Percentiles rank a stretch among this genome's conserved stretches.
phyloP scores from a whole-genome alignment of 2,888 invertebrate species.

The Pachycephus smyrnensis region DNA sequence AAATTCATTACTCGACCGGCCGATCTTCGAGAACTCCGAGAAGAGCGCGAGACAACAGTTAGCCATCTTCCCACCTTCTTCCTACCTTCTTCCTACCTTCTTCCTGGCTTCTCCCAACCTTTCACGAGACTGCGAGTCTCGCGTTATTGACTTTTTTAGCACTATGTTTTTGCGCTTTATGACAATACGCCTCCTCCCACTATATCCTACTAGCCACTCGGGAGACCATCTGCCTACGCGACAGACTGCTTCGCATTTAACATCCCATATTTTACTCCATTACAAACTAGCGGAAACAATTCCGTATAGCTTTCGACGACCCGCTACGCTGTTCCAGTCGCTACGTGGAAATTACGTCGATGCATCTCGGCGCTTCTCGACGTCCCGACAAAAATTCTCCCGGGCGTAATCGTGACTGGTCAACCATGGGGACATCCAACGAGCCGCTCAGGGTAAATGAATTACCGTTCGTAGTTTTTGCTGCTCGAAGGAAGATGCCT shows the following conservation, averaged over 20 bases:
- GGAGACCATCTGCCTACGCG: too few relatives aligned
- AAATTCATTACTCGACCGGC: slow-evolving; percentile 3
- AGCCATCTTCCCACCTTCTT: not conserved
- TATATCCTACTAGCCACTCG: too few relatives aligned
- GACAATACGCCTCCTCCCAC: slow-evolving; percentile 15
- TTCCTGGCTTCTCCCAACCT: too few relatives aligned
- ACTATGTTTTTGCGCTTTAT: slow-evolving; percentile 32
- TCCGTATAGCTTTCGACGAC: too few relatives aligned
- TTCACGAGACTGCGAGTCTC: not conserved
- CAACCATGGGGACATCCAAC: slow-evolving; percentile 6
- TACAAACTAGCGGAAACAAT: too few relatives aligned
- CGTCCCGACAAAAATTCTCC: not conserved
- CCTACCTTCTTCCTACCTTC: too few relatives aligned
- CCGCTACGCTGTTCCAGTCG: too few relatives aligned
- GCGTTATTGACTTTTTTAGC: slow-evolving; percentile 7
- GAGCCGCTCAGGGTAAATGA: slow-evolving; percentile 3
- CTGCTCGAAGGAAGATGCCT: not conserved
- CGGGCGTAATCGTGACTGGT: not conserved
- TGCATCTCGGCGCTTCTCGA: not conserved
- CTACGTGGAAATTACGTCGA: too few relatives aligned
- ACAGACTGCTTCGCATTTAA: too few relatives aligned
- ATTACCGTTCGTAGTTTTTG: not conserved
- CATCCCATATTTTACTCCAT: too few relatives aligned
- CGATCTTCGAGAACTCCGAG: not conserved
- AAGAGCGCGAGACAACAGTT: slow-evolving; percentile 3